phyloP scores from a whole-genome alignment of 2,888 invertebrate genomes.

The Cataglyphis altisquamis region DNA sequence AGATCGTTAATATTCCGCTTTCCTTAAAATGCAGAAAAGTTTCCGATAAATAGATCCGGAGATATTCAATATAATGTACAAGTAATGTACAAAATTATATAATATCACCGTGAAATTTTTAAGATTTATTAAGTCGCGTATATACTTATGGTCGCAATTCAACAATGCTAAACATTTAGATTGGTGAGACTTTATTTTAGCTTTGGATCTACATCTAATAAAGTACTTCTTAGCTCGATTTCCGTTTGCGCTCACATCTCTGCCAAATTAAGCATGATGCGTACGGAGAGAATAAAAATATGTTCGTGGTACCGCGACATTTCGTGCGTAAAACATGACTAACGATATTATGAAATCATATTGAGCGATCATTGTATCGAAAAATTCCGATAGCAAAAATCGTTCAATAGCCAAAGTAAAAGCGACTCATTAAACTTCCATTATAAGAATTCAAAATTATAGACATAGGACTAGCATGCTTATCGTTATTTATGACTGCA shows the following conservation, averaged over 20 bases:
- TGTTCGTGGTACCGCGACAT: background rate
- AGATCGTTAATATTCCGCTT: background rate
- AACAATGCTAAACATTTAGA: constrained; percentile 58
- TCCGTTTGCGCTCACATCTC: constrained; percentile 39
- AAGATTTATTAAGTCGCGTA: constrained; percentile 1
- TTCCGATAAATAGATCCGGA: background rate
- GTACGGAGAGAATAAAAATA: background rate
- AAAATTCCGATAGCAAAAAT: constrained; percentile 13
- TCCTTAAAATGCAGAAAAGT: constrained; percentile 30
- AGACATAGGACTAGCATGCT: background rate
- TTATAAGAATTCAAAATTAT: constrained; percentile 6
- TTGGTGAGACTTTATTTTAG: constrained; percentile 72
- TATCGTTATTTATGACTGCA: constrained; percentile 21
- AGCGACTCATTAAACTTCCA: background rate
- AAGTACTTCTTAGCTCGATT: constrained; percentile 61
- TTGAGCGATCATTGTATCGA: background rate
- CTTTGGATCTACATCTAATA: constrained; percentile 63
- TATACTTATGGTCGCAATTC: constrained; percentile 19
- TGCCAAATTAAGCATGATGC: background rate
- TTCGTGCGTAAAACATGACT: background rate
- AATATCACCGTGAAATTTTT: background rate
- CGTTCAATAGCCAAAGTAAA: background rate
- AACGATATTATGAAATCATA: background rate
- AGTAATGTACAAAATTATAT: constrained; percentile 7
- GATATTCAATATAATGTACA: constrained; percentile 13